Base-by-base conservation (phyloP, 2,797 vertebrate species). In the Diplodus puntazzo region DNA sequence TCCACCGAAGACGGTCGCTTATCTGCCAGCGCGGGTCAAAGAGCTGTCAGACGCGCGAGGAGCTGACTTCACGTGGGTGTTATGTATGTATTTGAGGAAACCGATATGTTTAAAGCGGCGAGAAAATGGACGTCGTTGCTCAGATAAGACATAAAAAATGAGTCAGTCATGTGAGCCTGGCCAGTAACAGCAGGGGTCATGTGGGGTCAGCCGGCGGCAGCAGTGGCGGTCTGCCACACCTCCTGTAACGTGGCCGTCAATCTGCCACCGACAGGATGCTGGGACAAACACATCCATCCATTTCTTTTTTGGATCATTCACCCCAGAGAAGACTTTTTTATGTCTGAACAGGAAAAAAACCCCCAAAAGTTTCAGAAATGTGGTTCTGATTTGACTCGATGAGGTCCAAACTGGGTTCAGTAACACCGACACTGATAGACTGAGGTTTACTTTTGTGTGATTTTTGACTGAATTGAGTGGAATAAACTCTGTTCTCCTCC, bases 81-180 rank as follows among this genome's bases (percentile, higher is more conserved):
- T 60, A 14, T 55, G 42, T 64, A 63, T 73, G 57, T 53, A 43
- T 77, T 21, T 62, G 17, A 11, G 74, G 67, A 80, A 83, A 73
- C 53, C 8, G 82, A 86, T 85, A 65, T 17, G 61, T 72, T 58
- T 65, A 30, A 45, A 65, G 54, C 1, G 8, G 49, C 12, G 45
- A 4, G 3, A 34, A 49, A 30, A 66, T 67, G 69, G 68, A 80
- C 79, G 45, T 3, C 57, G 88, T 81, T 80, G 50, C 81, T 91
- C 79, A 82, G 92, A 83, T 87, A 82, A 91, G 89, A 87, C 75
- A 73, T 92, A 89, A 92, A 92, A 92, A 93, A 91, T 55, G 86
- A 93, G 81, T 62, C 55, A 53, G 89, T 85, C 91, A 90, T 82
- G 69, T 68, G 91, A 93, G 86, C 77, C 76, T 62, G 46, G 75